Percentiles rank a stretch among this genome's conserved stretches.
Conservation (phyloP, 2,113 vertebrate genomes). For the Microtus oregoni region DNA sequence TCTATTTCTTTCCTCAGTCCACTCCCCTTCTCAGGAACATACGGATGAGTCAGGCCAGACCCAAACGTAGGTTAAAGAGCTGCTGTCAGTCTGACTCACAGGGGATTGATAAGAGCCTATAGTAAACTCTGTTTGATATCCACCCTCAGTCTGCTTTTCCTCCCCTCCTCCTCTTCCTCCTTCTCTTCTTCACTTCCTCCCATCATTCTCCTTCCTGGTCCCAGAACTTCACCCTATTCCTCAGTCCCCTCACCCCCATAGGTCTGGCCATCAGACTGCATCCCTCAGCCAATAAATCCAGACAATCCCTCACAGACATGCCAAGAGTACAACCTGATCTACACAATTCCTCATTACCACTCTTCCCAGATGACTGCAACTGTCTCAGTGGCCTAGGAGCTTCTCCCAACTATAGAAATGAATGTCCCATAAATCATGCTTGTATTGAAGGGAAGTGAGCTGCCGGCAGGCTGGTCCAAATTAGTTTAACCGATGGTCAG, state of each 20-base stretch:
- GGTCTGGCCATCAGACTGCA: neutral
- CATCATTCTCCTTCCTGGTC: neutral
- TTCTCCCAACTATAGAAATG: neutral
- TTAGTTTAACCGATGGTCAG: neutral
- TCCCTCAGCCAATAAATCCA: neutral
- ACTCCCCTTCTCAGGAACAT: too few relatives aligned
- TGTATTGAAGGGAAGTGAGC: rapidly evolving
- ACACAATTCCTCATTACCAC: neutral
- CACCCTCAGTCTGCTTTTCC: rapidly evolving
- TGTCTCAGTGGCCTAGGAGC: neutral
- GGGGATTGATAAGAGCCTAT: neutral
- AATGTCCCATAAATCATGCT: neutral
- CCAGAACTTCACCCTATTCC: neutral
- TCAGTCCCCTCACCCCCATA: neutral
- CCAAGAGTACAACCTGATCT: neutral
- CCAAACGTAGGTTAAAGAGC: neutral
- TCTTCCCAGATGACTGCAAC: neutral
- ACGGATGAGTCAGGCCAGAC: too few relatives aligned
- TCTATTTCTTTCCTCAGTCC: too few relatives aligned
- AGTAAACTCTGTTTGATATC: neutral
- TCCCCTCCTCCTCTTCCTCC: neutral
- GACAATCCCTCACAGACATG: neutral
- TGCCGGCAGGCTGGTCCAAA: neutral
- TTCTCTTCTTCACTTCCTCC: too few relatives aligned
- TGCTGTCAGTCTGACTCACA: neutral